A percentile compares a stretch with the other conserved stretches of the same genome.
Conservation (phyloP, 1,140 invertebrate species). For the Sinonovacula constricta region DNA sequence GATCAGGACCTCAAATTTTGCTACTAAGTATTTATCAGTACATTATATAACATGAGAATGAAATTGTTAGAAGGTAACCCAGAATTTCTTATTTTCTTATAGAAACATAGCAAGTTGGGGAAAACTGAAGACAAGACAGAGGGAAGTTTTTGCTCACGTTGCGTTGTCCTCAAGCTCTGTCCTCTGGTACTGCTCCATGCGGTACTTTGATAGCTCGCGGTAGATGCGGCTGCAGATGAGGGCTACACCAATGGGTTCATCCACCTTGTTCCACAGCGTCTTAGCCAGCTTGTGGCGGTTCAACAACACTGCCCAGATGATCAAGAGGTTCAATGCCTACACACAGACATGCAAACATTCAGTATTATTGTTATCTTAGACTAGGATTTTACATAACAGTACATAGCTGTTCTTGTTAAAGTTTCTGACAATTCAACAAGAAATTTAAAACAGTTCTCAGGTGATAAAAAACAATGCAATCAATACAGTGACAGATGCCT, state of each 20-base stretch:
- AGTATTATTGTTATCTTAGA: too few species aligned
- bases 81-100: neutral
- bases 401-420: too few species aligned
- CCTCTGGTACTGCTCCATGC: conserved; percentile 58
- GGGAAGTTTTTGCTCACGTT: conserved; percentile 47
- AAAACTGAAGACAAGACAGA: neutral
- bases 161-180: conserved; percentile 56
- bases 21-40: too few species aligned
- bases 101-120: neutral
- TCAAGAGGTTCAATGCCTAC: conserved; percentile 71
- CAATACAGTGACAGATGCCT: too few species aligned
- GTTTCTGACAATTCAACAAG: too few species aligned
- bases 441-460: too few species aligned
- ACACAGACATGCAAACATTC: too few species aligned
- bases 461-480: too few species aligned
- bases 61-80: neutral
- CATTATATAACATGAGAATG: too few species aligned
- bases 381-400: too few species aligned
- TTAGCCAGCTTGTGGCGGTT: conserved; percentile 75
- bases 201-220: conserved; percentile 53
- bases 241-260: conserved; percentile 79
- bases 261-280: conserved; percentile 78
- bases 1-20: too few species aligned
- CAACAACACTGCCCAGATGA: conserved; percentile 77
- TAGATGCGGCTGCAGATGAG: conserved; percentile 71